Percentiles rank a stretch among this genome's conserved stretches.
These are phyloP conservation scores for Drusus annulatus DNA, from an alignment of 1,140 invertebrate species.

Conservation along the genomic window DNA sequence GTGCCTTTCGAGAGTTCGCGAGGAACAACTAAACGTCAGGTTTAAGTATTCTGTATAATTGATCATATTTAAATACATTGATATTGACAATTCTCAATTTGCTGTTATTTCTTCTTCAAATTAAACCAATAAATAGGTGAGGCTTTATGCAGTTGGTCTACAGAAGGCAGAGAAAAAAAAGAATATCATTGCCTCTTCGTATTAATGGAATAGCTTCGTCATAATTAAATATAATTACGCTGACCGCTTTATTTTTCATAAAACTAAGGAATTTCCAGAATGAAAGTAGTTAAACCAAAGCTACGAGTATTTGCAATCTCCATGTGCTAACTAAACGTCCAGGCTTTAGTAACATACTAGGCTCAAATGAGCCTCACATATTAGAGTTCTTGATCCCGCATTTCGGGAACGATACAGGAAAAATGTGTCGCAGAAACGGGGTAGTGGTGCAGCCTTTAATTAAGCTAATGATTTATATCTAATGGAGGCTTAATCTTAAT, in stretches of 20 bases:
- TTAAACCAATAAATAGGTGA: too few species aligned
- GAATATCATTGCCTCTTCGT: too few species aligned
- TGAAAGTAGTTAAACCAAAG: background rate
- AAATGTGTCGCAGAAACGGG: conserved; percentile 29
- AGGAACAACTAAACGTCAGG: too few species aligned
- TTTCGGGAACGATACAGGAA: conserved; percentile 19
- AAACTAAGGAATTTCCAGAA: background rate
- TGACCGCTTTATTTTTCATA: conserved; percentile 6
- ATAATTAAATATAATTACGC: background rate
- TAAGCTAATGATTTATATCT: conserved; percentile 2
- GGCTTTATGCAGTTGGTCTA: too few species aligned
- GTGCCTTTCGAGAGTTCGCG: too few species aligned
- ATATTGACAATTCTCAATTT: too few species aligned
- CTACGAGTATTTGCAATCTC: background rate
- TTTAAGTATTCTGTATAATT: too few species aligned
- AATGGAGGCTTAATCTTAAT: background rate
- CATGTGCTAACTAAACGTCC: background rate
- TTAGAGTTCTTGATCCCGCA: conserved; percentile 27
- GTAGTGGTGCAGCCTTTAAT: conserved; percentile 34
- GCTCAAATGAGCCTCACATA: conserved; percentile 26
- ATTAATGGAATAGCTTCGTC: too few species aligned
- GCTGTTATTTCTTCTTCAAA: too few species aligned
- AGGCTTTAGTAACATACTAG: too few species aligned
- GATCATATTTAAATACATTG: too few species aligned
- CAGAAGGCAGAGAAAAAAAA: too few species aligned